These are phyloP conservation scores for Megalops cyprinoides DNA, from an alignment of 2,797 vertebrate genomes.

Conservation along the genomic window DNA sequence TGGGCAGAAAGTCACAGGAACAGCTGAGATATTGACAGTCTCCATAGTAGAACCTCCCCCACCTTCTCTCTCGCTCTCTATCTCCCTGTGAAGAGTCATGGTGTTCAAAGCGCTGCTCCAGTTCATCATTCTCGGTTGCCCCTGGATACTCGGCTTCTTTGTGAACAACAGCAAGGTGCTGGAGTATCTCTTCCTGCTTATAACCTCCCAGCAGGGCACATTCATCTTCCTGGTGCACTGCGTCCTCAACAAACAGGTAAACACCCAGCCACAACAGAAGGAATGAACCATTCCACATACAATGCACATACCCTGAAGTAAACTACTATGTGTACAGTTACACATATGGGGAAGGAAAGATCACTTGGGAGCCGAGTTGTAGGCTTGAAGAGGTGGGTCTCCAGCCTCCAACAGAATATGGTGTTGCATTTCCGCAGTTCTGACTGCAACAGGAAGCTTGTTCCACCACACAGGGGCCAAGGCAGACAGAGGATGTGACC, in stretches of 20 bases:
- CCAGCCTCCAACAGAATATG: no score
- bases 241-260: conserved; percentile 23
- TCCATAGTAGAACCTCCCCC: not conserved
- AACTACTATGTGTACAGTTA: no score
- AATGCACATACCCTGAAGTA: no score
- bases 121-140: conserved; percentile 10
- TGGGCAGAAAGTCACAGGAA: no score
- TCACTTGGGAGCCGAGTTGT: no score
- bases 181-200: not conserved
- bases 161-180: not conserved
- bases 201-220: conserved; percentile 11
- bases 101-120: conserved; percentile 6
- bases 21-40: not conserved
- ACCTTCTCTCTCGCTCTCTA: not conserved
- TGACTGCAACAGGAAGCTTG: no score
- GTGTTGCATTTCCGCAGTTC: no score
- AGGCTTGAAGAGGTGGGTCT: no score
- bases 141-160: conserved; percentile 22
- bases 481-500: no score
- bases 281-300: no score
- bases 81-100: conserved; percentile 12
- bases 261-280: not conserved
- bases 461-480: no score
- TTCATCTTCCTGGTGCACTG: conserved; percentile 26
- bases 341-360: no score